Evolutionary conservation across 2,888 invertebrate genomes (phyloP).

Genomic region (Colletes collaris): DNA sequence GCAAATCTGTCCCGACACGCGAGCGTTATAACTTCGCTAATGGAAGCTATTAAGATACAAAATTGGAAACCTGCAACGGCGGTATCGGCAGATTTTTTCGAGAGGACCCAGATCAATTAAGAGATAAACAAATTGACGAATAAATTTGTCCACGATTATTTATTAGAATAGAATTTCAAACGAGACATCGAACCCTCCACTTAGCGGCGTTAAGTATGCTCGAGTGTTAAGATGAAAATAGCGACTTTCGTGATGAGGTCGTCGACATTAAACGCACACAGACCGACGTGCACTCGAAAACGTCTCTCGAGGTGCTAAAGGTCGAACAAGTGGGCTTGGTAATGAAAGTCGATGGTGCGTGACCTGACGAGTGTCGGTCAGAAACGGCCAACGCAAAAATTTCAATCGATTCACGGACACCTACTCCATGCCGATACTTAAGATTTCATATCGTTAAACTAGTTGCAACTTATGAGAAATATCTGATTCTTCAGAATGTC

Average conservation of each 20-base stretch:
- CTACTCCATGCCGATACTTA: too few relatives aligned
- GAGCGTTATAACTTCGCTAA: neutral
- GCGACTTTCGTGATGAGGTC: slow-evolving; percentile 53
- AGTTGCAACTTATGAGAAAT: too few relatives aligned
- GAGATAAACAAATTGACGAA: neutral
- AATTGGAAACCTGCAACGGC: slow-evolving; percentile 18
- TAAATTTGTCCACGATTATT: slow-evolving; percentile 2
- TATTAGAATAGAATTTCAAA: neutral
- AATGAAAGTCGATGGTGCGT: slow-evolving; percentile 44
- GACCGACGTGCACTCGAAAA: slow-evolving; percentile 32
- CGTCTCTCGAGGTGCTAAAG: slow-evolving; percentile 49
- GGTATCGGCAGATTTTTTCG: neutral
- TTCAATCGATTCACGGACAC: too few relatives aligned
- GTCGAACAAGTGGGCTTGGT: slow-evolving; percentile 37
- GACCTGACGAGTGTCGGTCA: slow-evolving; percentile 10
- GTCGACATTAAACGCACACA: slow-evolving; percentile 40
- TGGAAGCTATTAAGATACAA: slow-evolving; percentile 2
- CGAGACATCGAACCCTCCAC: slow-evolving; percentile 39
- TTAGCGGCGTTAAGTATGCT: slow-evolving; percentile 37
- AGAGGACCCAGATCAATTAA: neutral
- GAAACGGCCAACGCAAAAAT: neutral
- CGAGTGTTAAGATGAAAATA: slow-evolving; percentile 58
- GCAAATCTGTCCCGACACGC: slow-evolving; percentile 33
- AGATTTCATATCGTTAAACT: too few relatives aligned
- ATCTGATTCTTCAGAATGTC: too few relatives aligned